phyloP scores from a whole-genome alignment of 2,888 invertebrate genomes.

The Acheta domesticus region DNA sequence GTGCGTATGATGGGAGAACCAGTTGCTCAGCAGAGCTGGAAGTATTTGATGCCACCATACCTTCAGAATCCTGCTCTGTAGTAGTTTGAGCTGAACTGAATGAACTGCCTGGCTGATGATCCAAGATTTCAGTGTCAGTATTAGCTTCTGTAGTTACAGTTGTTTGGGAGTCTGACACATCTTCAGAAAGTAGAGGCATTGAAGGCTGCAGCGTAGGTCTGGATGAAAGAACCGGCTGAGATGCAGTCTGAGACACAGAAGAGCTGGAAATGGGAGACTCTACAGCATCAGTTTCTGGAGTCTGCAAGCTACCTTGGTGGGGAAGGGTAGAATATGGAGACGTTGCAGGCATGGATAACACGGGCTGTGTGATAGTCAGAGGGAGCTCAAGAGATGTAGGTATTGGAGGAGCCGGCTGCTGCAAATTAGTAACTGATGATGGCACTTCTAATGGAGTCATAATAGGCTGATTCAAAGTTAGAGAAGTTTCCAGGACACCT shows the following conservation, averaged over 20 bases:
- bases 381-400: slow-evolving; percentile 20
- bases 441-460: slow-evolving; percentile 79
- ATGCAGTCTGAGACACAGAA: slow-evolving; percentile 9
- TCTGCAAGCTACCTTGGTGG: neutral
- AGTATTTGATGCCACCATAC: neutral
- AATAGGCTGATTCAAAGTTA: slow-evolving; percentile 72
- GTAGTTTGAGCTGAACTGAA: neutral
- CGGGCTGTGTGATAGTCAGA: neutral
- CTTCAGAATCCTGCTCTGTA: neutral
- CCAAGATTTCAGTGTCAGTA: neutral
- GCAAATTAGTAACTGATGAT: slow-evolving; percentile 23
- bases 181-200: slow-evolving; percentile 35
- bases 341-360: neutral
- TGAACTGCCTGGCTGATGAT: slow-evolving; percentile 4
- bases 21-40: neutral
- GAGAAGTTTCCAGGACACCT: slow-evolving; percentile 71
- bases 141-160: neutral
- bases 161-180: slow-evolving; percentile 21
- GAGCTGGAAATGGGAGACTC: slow-evolving; percentile 18
- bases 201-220: slow-evolving; percentile 28
- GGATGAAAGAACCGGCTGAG: slow-evolving; percentile 18
- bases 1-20: neutral
- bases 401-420: slow-evolving; percentile 26
- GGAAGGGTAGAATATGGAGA: neutral
- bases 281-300: neutral